Evolutionary conservation across 2,113 vertebrate species (phyloP).

Genomic region (Maccullochella peelii): DNA sequence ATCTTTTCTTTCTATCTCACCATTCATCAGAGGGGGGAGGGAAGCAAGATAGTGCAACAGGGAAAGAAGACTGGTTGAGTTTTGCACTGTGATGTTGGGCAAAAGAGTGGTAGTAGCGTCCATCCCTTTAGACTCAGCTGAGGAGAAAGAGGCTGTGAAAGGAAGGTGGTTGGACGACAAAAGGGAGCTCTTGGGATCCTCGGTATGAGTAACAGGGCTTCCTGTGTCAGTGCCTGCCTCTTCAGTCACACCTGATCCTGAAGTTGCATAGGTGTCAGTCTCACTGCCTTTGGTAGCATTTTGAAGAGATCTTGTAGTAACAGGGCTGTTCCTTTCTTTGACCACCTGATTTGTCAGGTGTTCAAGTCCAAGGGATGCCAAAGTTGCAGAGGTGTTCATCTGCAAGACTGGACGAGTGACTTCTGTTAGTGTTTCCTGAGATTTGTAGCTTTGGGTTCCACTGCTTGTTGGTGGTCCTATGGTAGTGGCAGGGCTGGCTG

Average conservation of each 20-base stretch:
- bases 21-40: background rate
- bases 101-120: background rate
- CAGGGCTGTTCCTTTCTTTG: background rate
- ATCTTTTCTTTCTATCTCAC: background rate
- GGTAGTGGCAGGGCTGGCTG: background rate
- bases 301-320: background rate
- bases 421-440: background rate
- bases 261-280: background rate
- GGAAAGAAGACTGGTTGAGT: background rate
- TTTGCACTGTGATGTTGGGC: background rate
- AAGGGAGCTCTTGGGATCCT: background rate
- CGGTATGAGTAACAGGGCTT: rapidly evolving
- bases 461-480: background rate
- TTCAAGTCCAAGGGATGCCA: background rate
- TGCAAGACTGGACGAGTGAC: background rate
- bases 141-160: background rate
- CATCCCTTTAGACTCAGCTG: background rate
- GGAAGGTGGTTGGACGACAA: background rate
- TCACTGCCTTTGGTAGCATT: background rate
- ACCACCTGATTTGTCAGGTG: background rate
- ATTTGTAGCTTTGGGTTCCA: background rate
- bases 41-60: background rate
- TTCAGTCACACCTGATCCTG: background rate
- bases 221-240: background rate
- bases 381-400: background rate